A percentile compares a stretch with the other conserved stretches of the same genome.
phyloP scores from a whole-genome alignment of 2,888 invertebrate species.

The Ryuthela nishihirai region DNA sequence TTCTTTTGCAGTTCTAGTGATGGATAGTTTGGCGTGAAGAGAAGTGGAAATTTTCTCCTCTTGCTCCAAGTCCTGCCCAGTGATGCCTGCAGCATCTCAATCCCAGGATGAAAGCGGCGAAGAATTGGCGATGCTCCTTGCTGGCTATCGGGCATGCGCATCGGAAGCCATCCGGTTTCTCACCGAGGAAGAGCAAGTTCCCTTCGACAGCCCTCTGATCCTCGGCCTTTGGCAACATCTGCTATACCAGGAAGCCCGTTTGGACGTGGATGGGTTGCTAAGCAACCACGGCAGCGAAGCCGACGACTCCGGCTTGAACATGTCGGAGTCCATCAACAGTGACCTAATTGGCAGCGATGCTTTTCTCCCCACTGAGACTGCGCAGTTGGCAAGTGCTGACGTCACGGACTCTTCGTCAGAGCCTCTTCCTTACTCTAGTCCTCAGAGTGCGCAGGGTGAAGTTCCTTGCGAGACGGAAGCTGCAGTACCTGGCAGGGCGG shows the following conservation, averaged over 20 bases:
- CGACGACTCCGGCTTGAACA: slow-evolving; percentile 13
- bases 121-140: slow-evolving; percentile 13
- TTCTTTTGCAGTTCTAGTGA: too few relatives aligned
- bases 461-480: too few relatives aligned
- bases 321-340: not conserved
- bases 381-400: not conserved
- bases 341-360: slow-evolving; percentile 6
- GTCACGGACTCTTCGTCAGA: not conserved
- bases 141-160: slow-evolving; percentile 33
- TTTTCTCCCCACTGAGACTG: not conserved
- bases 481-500: too few relatives aligned
- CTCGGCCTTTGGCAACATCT: slow-evolving; percentile 34
- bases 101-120: slow-evolving; percentile 19
- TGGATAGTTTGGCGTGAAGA: too few relatives aligned
- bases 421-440: too few relatives aligned
- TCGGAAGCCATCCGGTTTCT: slow-evolving; percentile 35
- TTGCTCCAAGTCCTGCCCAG: too few relatives aligned
- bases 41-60: too few relatives aligned
- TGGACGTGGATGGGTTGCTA: slow-evolving; percentile 16
- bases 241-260: slow-evolving; percentile 9
- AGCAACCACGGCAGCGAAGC: slow-evolving; percentile 13
- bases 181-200: slow-evolving; percentile 32
- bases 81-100: too few relatives aligned
- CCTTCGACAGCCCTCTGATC: slow-evolving; percentile 26
- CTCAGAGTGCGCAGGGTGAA: too few relatives aligned